Evolutionary conservation across 1,140 invertebrate genomes (phyloP), one percentile per base, ranked within the genome.

Genomic region (Philotrypesis tridentata): DNA sequence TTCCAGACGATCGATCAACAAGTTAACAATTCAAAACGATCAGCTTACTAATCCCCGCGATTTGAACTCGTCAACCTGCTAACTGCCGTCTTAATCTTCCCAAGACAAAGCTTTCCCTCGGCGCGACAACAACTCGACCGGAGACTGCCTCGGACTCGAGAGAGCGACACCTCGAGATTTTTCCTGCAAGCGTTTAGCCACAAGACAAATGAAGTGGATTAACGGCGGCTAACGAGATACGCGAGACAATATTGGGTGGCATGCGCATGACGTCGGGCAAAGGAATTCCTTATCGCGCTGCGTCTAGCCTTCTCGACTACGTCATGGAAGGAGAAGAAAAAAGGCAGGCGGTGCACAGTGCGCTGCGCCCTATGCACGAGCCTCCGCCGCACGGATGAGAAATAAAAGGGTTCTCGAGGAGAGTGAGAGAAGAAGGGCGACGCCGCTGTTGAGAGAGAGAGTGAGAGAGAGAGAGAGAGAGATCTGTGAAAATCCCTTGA

Each of bases 201-300:
- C 25, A 55, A 29, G 72, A 84, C 63, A 77, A 83, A 82, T 82
- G 70, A 82, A 80, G 43, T 17, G 33, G 25, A 82, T 82, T 82
- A 82, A 31, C 43, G 27, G 29, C n/a, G n/a, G 5, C 43, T 76
- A 76, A 75, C 71, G 63, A 63, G 80, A 82, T 37, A 71, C 9
- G 17, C 61, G 71, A 76, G 72, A 43, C 43, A 33, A n/a, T n/a
- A n/a, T 29, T 67, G 27, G 29, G 25, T 3, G 25, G 7, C n/a
- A 5, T 37, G 68, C 63, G 70, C 71, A n/a, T 33, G 61, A 73
- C n/a, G 68, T 14, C 48, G 29, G 37, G 17, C 63, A n/a, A 25
- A 77, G 43, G 37, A 72, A 82, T 82, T 82, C 63, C 63, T 81
- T 76, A 76, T 81, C 63, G 29, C 7, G 63, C 17, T 6, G 17